A percentile compares a stretch with the other conserved stretches of the same genome.
Conservation (phyloP, 1,140 invertebrate genomes). For the Caenorhabditis tropicalis region DNA sequence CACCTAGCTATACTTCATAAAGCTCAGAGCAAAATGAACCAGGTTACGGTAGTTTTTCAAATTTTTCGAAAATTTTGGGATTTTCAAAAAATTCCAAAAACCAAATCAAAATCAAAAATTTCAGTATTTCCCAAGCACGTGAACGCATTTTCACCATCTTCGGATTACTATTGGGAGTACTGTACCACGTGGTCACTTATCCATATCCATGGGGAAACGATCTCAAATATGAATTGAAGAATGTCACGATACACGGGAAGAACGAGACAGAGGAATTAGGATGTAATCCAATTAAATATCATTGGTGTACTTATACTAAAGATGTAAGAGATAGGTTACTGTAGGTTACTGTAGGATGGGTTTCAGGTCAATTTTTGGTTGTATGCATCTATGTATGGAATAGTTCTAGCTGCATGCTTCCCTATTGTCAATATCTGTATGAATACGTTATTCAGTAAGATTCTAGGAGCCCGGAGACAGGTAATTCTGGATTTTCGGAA, state of each 20-base stretch:
- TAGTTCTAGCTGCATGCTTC: slow-evolving; percentile 43
- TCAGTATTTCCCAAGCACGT: slow-evolving; percentile 4
- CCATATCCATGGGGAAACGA: slow-evolving; percentile 40
- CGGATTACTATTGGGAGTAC: neutral
- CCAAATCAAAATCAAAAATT: neutral
- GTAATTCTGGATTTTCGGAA: neutral
- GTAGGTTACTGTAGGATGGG: no score
- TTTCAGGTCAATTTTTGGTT: slow-evolving; percentile 50
- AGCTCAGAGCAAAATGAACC: no score
- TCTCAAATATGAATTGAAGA: neutral
- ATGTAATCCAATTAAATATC: slow-evolving; percentile 24
- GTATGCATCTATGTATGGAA: slow-evolving; percentile 35
- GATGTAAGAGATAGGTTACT: slow-evolving; percentile 13
- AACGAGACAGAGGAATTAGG: slow-evolving; percentile 41
- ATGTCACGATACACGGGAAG: slow-evolving; percentile 8
- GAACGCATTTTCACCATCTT: slow-evolving; percentile 44
- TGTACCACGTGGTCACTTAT: slow-evolving; percentile 54
- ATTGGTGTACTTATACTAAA: slow-evolving; percentile 45
- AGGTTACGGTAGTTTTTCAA: neutral
- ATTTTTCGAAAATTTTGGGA: neutral
- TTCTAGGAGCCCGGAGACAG: slow-evolving; percentile 48
- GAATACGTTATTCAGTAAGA: slow-evolving; percentile 53
- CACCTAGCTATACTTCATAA: no score
- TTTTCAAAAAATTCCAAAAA: no score
- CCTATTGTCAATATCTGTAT: slow-evolving; percentile 54